phyloP scores from a whole-genome alignment of 1,140 invertebrate genomes.

The Latrodectus geometricus region DNA sequence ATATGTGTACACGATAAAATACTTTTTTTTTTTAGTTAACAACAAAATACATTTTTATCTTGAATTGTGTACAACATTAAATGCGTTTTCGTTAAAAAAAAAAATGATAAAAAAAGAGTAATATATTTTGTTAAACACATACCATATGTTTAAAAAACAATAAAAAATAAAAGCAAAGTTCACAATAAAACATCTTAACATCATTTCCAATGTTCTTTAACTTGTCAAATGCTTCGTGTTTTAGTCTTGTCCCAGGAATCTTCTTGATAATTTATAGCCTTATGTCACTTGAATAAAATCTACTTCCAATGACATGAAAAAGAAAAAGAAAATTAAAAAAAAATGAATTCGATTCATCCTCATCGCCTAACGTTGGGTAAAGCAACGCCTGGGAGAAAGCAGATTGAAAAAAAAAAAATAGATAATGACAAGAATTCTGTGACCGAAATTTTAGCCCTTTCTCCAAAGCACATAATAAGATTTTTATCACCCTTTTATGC shows the following conservation, averaged over 20 bases:
- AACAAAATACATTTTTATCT: no score
- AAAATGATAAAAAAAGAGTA: no score
- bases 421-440: constrained; percentile 41
- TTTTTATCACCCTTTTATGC: constrained; percentile 59
- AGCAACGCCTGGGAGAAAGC: constrained; percentile 1
- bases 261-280: constrained; percentile 37
- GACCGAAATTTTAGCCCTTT: constrained; percentile 62
- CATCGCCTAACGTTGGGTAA: constrained; percentile 10
- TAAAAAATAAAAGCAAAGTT: background rate
- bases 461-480: constrained; percentile 57
- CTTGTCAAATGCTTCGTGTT: no score
- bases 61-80: no score
- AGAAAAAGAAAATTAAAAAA: constrained; percentile 20
- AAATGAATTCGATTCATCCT: constrained; percentile 32
- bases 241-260: background rate
- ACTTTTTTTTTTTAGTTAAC: no score
- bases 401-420: constrained; percentile 26
- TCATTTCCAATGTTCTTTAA: background rate
- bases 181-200: background rate
- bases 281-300: constrained; percentile 34
- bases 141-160: constrained; percentile 7
- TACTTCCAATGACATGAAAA: constrained; percentile 24
- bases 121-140: background rate
- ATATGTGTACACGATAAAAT: no score
- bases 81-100: no score